Evolutionary conservation across 2,888 invertebrate genomes (phyloP), one percentile per base, ranked within the genome.

Genomic region (Cantharis flavilabris): DNA sequence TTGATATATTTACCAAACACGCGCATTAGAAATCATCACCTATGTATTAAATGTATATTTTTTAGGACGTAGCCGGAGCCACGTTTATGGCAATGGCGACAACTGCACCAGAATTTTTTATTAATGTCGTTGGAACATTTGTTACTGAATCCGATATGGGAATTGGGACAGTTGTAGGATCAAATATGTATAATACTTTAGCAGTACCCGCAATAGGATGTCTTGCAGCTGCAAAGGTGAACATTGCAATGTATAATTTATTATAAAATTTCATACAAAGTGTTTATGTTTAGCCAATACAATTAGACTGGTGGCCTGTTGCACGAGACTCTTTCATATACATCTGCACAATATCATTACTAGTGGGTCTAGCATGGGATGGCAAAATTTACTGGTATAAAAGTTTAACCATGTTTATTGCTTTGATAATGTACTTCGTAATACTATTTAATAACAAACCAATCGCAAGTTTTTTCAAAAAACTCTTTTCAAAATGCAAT

Each of bases 1-100:
- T 49, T 49, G 7, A 49, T n/a, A 49, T 49, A 49, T 7, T 49
- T 49, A 49, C 49, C 49, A 49, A 49, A 49, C 49, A n/a, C n/a
- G n/a, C 2, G 5, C 9, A 2, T 7, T 49, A 49, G 2, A n/a
- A 13, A 33, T 33, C 13, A 33, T 13, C 33, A 13, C 33, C 33
- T 33, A 33, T 20, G 20, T 20, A 20, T 33, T 13, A n/a, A 49
- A 49, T n/a, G n/a, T 49, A n/a, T 2, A n/a, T 70, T 13, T 75
- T 63, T 20, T 88, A 94, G 90, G 97, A 98, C 88, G 96, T 98
- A 11, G 98, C 98, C 0, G 98, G 98, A 0, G 98, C 98, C 2
- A 98, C 98, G 0, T 98, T 98, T 84, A 97, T 98, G 96, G 95
- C 98, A 0, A 93, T 97, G 0, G 98, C 98, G 3, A 98, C 98